A percentile compares a stretch with the other conserved stretches of the same genome.
phyloP scores from a whole-genome alignment of 2,888 invertebrate genomes.

The Suillia variegata region DNA sequence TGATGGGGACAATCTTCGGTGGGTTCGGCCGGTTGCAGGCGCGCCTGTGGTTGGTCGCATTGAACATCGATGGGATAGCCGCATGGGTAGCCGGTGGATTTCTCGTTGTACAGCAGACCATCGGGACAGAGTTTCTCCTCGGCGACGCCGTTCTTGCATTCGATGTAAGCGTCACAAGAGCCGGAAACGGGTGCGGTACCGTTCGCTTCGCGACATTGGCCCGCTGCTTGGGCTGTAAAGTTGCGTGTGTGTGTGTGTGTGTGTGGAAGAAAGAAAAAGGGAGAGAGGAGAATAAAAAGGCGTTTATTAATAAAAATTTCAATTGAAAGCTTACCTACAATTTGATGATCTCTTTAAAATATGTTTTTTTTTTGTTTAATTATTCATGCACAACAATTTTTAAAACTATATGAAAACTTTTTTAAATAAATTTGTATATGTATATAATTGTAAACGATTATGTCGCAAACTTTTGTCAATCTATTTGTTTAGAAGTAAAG shows the following conservation, averaged over 20 bases:
- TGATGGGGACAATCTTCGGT: constrained; percentile 83
- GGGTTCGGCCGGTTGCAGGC: constrained; percentile 65
- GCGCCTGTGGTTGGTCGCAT: constrained; percentile 73
- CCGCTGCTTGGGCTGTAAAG: constrained; percentile 44
- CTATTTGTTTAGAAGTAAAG: too few relatives aligned
- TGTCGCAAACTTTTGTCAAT: too few relatives aligned
- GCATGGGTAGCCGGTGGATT: constrained; percentile 76
- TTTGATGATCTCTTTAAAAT: constrained; percentile 27
- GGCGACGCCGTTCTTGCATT: constrained; percentile 74
- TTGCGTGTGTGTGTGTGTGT: constrained; percentile 13
- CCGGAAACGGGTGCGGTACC: constrained; percentile 71
- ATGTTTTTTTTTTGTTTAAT: background rate
- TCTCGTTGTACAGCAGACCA: constrained; percentile 78
- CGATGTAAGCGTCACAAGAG: constrained; percentile 77
- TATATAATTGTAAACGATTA: too few relatives aligned
- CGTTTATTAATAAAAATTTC: constrained; percentile 31
- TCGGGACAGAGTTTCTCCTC: constrained; percentile 82
- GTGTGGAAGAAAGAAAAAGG: constrained; percentile 18
- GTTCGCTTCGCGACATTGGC: constrained; percentile 70
- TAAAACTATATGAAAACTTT: too few relatives aligned
- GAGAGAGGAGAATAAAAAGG: constrained; percentile 34
- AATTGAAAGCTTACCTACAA: constrained; percentile 48
- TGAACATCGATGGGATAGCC: constrained; percentile 83
- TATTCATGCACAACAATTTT: background rate
- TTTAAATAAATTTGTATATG: too few relatives aligned